A percentile compares a stretch with the other conserved stretches of the same genome.
These are phyloP conservation scores for Prostheceraeus crozeri DNA, from an alignment of 2,888 invertebrate species.

Conservation along the genomic window DNA sequence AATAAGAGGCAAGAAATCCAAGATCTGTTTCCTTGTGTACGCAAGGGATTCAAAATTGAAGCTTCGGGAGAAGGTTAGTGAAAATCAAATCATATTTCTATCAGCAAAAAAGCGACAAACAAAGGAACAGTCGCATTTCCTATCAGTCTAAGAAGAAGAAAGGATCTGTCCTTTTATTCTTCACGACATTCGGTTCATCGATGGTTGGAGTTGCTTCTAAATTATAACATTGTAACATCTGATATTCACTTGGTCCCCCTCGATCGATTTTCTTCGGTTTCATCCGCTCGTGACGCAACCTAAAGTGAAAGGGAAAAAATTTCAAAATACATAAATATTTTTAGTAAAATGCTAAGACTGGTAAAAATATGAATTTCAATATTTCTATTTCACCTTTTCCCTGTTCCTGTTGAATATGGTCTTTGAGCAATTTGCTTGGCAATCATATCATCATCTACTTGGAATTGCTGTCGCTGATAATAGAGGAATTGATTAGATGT, in stretches of 20 bases:
- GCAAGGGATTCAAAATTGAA: no score
- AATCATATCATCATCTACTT: conserved; percentile 52
- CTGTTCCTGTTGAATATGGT: conserved; percentile 49
- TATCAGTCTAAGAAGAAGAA: conserved; percentile 13
- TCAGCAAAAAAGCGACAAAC: no score
- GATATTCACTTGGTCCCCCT: conserved; percentile 55
- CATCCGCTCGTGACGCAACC: conserved; percentile 54
- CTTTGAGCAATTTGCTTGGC: conserved; percentile 48
- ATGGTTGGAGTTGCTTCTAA: conserved; percentile 47
- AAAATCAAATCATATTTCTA: no score
- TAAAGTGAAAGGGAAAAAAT: conserved; percentile 37
- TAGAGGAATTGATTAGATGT: no score
- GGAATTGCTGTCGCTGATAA: conserved; percentile 42
- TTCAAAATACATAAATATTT: background rate
- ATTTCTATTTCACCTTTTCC: conserved; percentile 53
- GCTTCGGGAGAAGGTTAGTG: no score
- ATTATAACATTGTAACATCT: conserved; percentile 51
- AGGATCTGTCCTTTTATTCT: conserved; percentile 27
- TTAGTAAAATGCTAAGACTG: no score
- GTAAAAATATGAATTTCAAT: no score
- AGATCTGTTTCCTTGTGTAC: no score
- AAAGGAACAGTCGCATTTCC: no score
- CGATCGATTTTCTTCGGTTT: conserved; percentile 49
- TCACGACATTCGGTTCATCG: conserved; percentile 27
- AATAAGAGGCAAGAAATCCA: no score